phyloP scores from a whole-genome alignment of 2,113 vertebrate genomes.

The Aptenodytes patagonicus region DNA sequence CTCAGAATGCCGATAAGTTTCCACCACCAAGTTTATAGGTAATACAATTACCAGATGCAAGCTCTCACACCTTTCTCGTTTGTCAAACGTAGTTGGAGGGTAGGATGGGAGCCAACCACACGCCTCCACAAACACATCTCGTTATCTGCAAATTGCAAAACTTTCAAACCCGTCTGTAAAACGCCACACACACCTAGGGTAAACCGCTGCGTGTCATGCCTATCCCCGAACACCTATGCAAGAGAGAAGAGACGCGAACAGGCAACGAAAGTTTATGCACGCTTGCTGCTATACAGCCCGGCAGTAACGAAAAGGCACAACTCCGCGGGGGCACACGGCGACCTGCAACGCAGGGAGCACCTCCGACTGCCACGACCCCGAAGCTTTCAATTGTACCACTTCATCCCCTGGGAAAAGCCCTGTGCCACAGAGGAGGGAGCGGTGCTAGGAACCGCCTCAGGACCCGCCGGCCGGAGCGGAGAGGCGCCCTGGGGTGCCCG shows the following conservation, averaged over 20 bases:
- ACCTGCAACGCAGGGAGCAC: neutral
- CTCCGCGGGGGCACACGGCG: neutral
- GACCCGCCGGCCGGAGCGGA: neutral
- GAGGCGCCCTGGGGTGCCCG: neutral
- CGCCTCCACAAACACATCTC: neutral
- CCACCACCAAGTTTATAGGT: neutral
- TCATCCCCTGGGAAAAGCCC: neutral
- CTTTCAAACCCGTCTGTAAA: neutral
- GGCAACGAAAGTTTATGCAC: accelerated
- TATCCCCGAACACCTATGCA: neutral
- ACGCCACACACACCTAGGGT: neutral
- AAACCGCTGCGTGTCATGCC: neutral
- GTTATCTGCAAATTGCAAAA: accelerated
- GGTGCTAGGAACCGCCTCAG: neutral
- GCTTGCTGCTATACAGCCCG: neutral
- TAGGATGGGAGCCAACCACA: neutral
- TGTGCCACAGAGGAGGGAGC: accelerated
- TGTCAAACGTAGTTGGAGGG: accelerated
- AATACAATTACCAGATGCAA: neutral
- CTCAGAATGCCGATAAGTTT: neutral
- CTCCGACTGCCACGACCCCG: neutral
- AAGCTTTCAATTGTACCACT: accelerated
- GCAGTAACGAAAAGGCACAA: accelerated
- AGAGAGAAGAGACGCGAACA: neutral
- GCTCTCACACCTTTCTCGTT: neutral